A percentile compares a stretch with the other conserved stretches of the same genome.
phyloP scores from a whole-genome alignment of 2,797 vertebrate genomes.

The Aeoliscus strigatus region DNA sequence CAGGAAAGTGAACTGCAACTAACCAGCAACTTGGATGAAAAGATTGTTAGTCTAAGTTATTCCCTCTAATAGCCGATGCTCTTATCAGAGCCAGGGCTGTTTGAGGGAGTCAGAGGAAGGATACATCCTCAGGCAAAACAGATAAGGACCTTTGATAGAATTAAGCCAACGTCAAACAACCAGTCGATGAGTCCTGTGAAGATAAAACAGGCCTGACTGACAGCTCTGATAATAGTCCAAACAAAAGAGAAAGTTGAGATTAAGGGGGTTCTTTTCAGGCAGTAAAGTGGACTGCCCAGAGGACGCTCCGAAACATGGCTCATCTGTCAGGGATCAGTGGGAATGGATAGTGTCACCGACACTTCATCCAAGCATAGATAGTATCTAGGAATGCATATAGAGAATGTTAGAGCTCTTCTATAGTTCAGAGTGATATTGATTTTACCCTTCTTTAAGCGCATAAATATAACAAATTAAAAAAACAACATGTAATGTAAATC shows the following conservation, averaged over 20 bases:
- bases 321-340: constrained; percentile 60
- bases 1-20: too few relatives aligned
- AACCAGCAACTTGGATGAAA: background rate
- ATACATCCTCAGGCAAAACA: constrained; percentile 57
- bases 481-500: too few relatives aligned
- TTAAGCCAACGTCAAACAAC: constrained; percentile 64
- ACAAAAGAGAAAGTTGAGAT: constrained; percentile 77
- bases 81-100: constrained; percentile 30
- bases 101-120: constrained; percentile 43
- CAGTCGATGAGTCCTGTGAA: constrained; percentile 66
- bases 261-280: constrained; percentile 69
- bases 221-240: constrained; percentile 68
- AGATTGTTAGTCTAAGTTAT: constrained; percentile 16
- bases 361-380: constrained; percentile 48
- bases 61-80: constrained; percentile 22
- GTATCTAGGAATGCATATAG: constrained; percentile 50
- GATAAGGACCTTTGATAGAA: constrained; percentile 69
- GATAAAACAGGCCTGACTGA: constrained; percentile 66
- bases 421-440: too few relatives aligned
- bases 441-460: too few relatives aligned
- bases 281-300: constrained; percentile 70
- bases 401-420: constrained; percentile 20
- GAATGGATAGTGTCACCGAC: constrained; percentile 58
- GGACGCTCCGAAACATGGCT: constrained; percentile 65
- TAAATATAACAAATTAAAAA: too few relatives aligned